These are phyloP conservation scores for Molanna angustata DNA, from an alignment of 2,888 invertebrate genomes.

Conservation along the genomic window DNA sequence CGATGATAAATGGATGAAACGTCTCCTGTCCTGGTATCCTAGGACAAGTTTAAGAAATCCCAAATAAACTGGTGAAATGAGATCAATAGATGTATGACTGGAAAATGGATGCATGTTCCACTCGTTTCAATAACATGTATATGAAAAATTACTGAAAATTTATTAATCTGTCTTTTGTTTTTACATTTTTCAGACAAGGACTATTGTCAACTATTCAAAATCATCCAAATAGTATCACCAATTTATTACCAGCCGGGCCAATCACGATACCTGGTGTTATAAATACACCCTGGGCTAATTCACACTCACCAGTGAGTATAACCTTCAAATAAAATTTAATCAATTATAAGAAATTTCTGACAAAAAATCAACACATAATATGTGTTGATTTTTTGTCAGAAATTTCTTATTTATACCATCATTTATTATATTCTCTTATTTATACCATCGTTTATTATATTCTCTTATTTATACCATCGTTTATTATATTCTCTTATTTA, in stretches of 20 bases:
- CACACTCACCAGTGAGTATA: constrained; percentile 54
- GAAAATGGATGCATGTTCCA: too few species aligned
- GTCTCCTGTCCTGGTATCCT: too few species aligned
- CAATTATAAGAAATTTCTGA: background rate
- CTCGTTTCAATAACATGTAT: too few species aligned
- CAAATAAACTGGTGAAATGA: too few species aligned
- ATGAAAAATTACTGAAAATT: too few species aligned
- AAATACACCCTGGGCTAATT: constrained; percentile 52
- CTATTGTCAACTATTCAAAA: constrained; percentile 53
- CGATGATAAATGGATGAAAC: too few species aligned
- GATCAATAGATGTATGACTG: too few species aligned
- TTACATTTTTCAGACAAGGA: constrained; percentile 55
- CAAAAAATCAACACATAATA: background rate
- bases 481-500: too few species aligned
- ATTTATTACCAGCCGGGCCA: constrained; percentile 45
- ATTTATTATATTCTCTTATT: too few species aligned
- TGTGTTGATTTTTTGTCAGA: background rate
- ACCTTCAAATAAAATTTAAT: background rate
- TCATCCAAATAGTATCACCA: constrained; percentile 36
- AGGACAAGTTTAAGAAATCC: too few species aligned
- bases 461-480: too few species aligned
- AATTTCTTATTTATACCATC: background rate
- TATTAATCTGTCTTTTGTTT: background rate
- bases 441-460: too few species aligned
- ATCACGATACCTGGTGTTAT: constrained; percentile 50